phyloP scores from a whole-genome alignment of 2,888 invertebrate species.

The Prenolepis imparis region DNA sequence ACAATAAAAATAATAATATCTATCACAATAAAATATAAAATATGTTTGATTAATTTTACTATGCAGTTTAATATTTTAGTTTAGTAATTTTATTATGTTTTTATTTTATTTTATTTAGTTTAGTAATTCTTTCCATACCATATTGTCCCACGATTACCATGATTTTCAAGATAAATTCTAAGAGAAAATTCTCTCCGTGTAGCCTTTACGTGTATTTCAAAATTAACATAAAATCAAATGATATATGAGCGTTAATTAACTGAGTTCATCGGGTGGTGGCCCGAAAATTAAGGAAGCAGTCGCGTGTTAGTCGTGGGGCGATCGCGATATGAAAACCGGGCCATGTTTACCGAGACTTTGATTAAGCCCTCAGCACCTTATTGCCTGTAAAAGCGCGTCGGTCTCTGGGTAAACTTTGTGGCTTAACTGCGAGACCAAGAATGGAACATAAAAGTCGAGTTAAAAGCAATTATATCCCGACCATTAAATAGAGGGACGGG shows the following conservation, averaged over 20 bases:
- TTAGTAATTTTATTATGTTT: too few species aligned
- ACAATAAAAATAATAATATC: too few species aligned
- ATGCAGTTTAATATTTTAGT: too few species aligned
- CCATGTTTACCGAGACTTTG: constrained; percentile 76
- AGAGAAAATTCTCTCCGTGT: too few species aligned
- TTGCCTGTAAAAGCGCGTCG: constrained; percentile 64
- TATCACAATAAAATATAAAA: too few species aligned
- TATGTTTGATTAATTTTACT: too few species aligned
- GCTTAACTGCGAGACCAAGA: constrained; percentile 26
- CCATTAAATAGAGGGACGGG: constrained; percentile 8
- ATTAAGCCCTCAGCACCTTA: constrained; percentile 73
- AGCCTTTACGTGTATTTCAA: background rate
- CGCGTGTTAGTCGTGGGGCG: constrained; percentile 7
- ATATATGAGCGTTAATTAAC: constrained; percentile 25
- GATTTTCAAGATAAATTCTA: too few species aligned
- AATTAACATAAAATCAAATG: background rate
- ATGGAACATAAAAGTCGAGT: constrained; percentile 60
- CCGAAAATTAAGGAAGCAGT: constrained; percentile 26
- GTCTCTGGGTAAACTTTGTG: constrained; percentile 57
- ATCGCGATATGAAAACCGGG: constrained; percentile 69
- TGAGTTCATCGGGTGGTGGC: background rate
- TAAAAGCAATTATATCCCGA: constrained; percentile 59
- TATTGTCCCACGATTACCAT: too few species aligned
- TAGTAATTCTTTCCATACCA: too few species aligned
- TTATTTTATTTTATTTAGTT: too few species aligned